phyloP scores from a whole-genome alignment of 2,113 vertebrate species.

The Gasterosteus aculeatus region DNA sequence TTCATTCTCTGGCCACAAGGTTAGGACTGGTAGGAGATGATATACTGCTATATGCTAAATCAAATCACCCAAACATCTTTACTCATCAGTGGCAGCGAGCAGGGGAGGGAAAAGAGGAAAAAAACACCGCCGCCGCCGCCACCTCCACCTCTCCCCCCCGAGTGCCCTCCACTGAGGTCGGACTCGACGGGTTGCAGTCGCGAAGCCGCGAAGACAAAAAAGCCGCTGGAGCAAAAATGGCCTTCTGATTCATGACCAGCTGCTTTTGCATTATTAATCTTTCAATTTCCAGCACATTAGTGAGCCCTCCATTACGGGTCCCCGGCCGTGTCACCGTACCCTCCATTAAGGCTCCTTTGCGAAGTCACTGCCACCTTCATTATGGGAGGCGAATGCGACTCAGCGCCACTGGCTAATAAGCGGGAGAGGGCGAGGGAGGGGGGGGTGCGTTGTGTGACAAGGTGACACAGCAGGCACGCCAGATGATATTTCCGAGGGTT shows the following conservation, averaged over 20 bases:
- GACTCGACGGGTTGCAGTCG: constrained; percentile 42
- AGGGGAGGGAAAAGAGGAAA: background rate
- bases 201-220: constrained; percentile 10
- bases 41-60: constrained; percentile 51
- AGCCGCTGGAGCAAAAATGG: constrained; percentile 72
- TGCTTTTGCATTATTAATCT: constrained; percentile 97
- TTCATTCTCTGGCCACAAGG: constrained; percentile 31
- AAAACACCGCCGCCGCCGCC: background rate
- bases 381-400: constrained; percentile 54
- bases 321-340: constrained; percentile 73
- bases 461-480: constrained; percentile 68
- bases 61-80: constrained; percentile 54
- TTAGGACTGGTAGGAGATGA: constrained; percentile 38
- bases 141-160: background rate
- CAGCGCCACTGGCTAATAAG: constrained; percentile 62
- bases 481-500: constrained; percentile 65
- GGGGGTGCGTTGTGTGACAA: constrained; percentile 38
- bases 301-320: constrained; percentile 84
- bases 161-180: constrained; percentile 70
- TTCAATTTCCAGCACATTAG: constrained; percentile 91
- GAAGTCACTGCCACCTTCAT: constrained; percentile 71
- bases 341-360: constrained; percentile 72
- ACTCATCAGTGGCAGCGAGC: constrained; percentile 47
- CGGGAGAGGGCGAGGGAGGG: constrained; percentile 4
- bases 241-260: constrained; percentile 89